Conservation (phyloP, 2,113 vertebrate species). For the Aplodontia rufa region DNA sequence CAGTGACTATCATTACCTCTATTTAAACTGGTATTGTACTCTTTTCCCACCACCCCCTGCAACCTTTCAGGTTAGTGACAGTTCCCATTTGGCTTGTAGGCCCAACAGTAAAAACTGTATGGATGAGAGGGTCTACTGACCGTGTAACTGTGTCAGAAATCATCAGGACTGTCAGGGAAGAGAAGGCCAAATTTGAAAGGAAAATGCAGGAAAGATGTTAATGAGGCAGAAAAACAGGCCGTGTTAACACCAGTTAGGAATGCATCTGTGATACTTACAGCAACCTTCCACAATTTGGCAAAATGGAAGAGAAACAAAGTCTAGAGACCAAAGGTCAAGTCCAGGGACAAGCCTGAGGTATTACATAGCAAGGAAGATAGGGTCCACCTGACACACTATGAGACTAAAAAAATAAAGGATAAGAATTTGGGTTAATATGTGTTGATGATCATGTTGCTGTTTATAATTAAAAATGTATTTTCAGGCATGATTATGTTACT, state of each 20-base stretch:
- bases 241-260: background rate
- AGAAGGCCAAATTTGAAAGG: background rate
- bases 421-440: background rate
- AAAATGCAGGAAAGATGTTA: background rate
- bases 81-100: background rate
- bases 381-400: background rate
- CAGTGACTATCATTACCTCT: background rate
- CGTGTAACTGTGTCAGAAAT: background rate
- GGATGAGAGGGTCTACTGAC: background rate
- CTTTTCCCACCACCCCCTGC: background rate
- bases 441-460: background rate
- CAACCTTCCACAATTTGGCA: background rate
- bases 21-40: background rate
- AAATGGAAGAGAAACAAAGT: background rate
- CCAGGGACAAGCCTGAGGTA: background rate
- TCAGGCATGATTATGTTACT: background rate
- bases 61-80: background rate
- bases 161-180: background rate
- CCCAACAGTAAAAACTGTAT: background rate
- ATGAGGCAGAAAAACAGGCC: background rate
- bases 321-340: background rate
- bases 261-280: background rate
- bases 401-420: background rate
- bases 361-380: background rate
- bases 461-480: background rate